These are phyloP conservation scores for Empis stercorea DNA, from an alignment of 2,888 invertebrate genomes.

Conservation along the genomic window DNA sequence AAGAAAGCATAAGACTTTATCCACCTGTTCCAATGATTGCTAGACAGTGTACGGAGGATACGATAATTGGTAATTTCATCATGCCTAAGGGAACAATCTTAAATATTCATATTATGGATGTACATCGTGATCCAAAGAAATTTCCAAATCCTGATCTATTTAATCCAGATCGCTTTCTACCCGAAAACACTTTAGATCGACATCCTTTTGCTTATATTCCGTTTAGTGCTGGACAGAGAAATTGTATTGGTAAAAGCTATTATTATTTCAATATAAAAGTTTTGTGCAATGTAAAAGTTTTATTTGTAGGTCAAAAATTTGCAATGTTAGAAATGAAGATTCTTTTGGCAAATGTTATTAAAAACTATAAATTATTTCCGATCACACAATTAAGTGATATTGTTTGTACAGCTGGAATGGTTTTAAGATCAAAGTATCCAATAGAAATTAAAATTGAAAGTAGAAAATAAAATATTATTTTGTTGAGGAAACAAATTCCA, in stretches of 20 bases:
- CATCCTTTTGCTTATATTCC: conserved; percentile 54
- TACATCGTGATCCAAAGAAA: conserved; percentile 48
- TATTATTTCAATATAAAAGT: no score
- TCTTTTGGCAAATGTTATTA: conserved; percentile 41
- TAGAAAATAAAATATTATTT: no score
- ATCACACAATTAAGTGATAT: conserved; percentile 37
- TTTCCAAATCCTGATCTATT: conserved; percentile 51
- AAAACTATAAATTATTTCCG: conserved; percentile 40
- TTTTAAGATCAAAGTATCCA: conserved; percentile 37
- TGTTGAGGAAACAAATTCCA: no score
- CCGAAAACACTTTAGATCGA: conserved; percentile 40
- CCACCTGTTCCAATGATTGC: conserved; percentile 43
- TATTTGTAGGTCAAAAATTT: conserved; percentile 47
- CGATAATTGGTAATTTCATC: conserved; percentile 22
- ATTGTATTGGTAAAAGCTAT: conserved; percentile 45
- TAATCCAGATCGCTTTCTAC: conserved; percentile 47
- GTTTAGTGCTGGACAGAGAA: conserved; percentile 54
- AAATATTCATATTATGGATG: conserved; percentile 46
- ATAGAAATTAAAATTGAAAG: conserved; percentile 21
- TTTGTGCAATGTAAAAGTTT: background rate
- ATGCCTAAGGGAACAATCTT: conserved; percentile 41
- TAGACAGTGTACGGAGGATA: conserved; percentile 23
- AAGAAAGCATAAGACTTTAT: conserved; percentile 41
- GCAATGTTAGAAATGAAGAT: conserved; percentile 52
- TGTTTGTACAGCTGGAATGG: conserved; percentile 36